Conservation (phyloP, 1,140 invertebrate genomes). For the Sycophaga agraensis region DNA sequence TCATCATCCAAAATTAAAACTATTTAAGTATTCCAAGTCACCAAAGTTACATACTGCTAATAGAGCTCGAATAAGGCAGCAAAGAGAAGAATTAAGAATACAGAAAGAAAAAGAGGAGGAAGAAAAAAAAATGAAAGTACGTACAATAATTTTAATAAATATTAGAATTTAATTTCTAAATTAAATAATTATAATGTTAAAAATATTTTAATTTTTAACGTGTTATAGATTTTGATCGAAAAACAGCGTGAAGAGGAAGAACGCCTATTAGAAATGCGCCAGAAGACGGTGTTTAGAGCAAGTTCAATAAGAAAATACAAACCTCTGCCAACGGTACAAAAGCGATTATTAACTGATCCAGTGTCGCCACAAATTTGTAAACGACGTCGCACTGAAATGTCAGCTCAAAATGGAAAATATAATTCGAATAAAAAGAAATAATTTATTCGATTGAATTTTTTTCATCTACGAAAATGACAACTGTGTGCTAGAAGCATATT, state of each 20-base stretch:
- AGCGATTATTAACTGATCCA: constrained; percentile 6
- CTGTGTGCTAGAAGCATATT: too few relatives aligned
- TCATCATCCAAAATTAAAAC: neutral
- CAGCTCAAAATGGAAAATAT: neutral
- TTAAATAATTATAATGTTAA: neutral
- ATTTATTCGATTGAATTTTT: neutral
- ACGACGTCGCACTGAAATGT: neutral
- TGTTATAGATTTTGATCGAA: neutral
- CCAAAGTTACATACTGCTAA: constrained; percentile 10
- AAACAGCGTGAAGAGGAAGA: constrained; percentile 3
- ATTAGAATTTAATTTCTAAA: neutral
- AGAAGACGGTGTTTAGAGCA: constrained; percentile 11
- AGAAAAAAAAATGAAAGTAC: neutral
- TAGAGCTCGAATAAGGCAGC: neutral
- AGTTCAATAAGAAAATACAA: constrained; percentile 9
- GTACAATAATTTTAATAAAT: neutral
- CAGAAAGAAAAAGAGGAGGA: constrained; percentile 8
- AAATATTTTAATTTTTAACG: too few relatives aligned
- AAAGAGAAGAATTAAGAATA: neutral
- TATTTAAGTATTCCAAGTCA: neutral
- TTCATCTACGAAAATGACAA: too few relatives aligned
- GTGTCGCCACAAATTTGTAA: constrained; percentile 4
- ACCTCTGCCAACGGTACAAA: constrained; percentile 2
- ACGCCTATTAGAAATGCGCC: neutral
- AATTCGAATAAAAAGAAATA: neutral